phyloP scores from a whole-genome alignment of 2,888 invertebrate genomes.

The Lasius platythorax region DNA sequence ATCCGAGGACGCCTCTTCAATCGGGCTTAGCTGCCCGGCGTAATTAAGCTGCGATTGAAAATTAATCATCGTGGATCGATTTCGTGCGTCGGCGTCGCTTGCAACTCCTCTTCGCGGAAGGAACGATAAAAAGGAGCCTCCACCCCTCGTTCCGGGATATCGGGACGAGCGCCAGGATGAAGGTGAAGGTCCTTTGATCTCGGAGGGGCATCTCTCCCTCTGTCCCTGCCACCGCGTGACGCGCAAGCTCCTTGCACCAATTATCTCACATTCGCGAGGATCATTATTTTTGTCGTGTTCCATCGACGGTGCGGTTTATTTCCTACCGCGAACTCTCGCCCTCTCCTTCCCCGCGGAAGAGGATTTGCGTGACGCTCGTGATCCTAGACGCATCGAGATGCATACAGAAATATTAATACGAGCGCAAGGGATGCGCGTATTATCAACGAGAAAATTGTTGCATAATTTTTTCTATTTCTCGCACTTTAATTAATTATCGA shows the following conservation, averaged over 20 bases:
- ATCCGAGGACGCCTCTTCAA: slow-evolving; percentile 69
- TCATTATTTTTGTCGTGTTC: slow-evolving; percentile 71
- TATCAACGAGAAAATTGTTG: neutral
- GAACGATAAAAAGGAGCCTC: slow-evolving; percentile 59
- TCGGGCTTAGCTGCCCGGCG: slow-evolving; percentile 78
- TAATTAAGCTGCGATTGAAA: slow-evolving; percentile 83
- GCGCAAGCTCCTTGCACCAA: slow-evolving; percentile 82
- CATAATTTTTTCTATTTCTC: neutral
- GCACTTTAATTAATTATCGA: neutral
- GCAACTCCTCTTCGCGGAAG: slow-evolving; percentile 51
- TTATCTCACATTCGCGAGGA: slow-evolving; percentile 75
- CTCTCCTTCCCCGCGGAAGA: slow-evolving; percentile 47
- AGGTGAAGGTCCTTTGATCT: slow-evolving; percentile 76
- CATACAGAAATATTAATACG: neutral
- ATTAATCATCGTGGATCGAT: slow-evolving; percentile 82
- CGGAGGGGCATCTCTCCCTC: slow-evolving; percentile 54
- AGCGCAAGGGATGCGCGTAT: neutral
- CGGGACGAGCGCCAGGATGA: slow-evolving; percentile 45
- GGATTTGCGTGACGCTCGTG: slow-evolving; percentile 49
- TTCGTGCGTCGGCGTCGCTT: slow-evolving; percentile 65
- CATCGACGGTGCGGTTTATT: slow-evolving; percentile 35
- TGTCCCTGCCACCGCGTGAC: slow-evolving; percentile 17
- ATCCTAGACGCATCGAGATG: neutral
- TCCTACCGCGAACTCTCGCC: slow-evolving; percentile 17
- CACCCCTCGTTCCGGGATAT: slow-evolving; percentile 14